Percentiles rank a stretch among this genome's conserved stretches.
phyloP scores from a whole-genome alignment of 2,888 invertebrate genomes.

The Dysmachus trigonus region DNA sequence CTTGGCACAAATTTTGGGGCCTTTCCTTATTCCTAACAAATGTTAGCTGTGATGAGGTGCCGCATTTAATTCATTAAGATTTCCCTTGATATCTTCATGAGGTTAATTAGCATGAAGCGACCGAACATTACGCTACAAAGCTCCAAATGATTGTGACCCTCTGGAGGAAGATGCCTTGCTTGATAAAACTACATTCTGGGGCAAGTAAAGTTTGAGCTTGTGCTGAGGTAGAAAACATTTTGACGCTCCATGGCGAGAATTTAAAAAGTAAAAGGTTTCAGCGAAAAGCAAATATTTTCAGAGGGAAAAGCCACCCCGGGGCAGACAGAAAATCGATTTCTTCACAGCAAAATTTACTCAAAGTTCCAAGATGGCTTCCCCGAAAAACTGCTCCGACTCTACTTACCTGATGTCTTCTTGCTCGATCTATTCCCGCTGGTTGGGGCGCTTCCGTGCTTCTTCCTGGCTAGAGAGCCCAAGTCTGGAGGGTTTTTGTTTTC shows the following conservation, averaged over 20 bases:
- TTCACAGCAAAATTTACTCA: background rate
- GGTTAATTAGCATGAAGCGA: background rate
- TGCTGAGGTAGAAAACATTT: background rate
- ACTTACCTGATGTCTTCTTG: background rate
- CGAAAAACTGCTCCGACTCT: constrained; percentile 1
- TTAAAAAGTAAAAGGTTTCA: background rate
- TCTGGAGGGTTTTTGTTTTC: background rate
- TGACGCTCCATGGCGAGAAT: background rate
- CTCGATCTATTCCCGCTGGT: background rate
- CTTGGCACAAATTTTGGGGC: constrained; percentile 11
- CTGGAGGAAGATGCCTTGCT: background rate
- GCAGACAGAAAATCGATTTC: constrained; percentile 16
- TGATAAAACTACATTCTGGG: background rate
- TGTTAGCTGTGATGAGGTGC: background rate
- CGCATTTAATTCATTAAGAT: background rate
- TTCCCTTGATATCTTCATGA: background rate
- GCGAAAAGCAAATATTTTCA: background rate
- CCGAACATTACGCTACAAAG: background rate
- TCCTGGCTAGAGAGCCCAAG: background rate
- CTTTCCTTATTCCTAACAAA: background rate
- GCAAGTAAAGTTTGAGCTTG: background rate
- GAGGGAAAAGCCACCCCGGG: background rate
- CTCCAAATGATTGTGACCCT: background rate
- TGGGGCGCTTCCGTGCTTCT: background rate
- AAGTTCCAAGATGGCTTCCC: constrained; percentile 32